Evolutionary conservation across 92 coral and sea anemone genomes (phyloP), one percentile per base, ranked within the genome.

Genomic region (Desmophyllum pertusum): DNA sequence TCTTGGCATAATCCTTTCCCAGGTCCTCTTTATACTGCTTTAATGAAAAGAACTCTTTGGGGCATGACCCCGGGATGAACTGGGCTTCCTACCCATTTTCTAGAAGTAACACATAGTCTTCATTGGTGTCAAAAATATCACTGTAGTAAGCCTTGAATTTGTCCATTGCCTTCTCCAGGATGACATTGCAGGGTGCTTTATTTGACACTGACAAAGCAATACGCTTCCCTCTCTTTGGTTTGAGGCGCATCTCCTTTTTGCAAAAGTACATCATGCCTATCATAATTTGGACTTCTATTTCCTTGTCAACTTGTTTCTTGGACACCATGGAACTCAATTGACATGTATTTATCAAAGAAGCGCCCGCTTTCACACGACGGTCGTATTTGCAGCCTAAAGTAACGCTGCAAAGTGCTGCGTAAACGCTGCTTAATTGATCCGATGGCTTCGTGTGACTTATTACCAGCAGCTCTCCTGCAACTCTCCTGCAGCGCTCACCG

Each of bases 51-150:
- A 90, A 78, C 59, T 82, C 88, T 82, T 82, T 52, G 83, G 70
- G 70, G 42, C 74, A 79, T 86, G 89, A 86, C 84, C 89, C 89
- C 10, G 88, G 89, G 36, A 87, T 81, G 68, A 90, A 90, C 86
- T 77, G 78, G 27, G 93, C 91, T 78, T 88, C 93, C 74, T 90
- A 70, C 59, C 88, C 83, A 90, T 55, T 83, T 33, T 90, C 90
- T 67, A 90, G 88, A 30, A 90, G 73, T 39, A 90, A 76, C 43
- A 82, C 66, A 62, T 90, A 86, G 68, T 90, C 88, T 82, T 90
- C 90, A 23, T 81, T 81, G 57, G 77, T 69, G n/a, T 86, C 85
- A 27, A 59, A 62, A 70, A 79, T 39, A 63, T 83, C 85, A 52
- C 88, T 70, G 23, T 90, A 88, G 77, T 53, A 90, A 33, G 85